Conservation (phyloP, 2,888 invertebrate species). For the Drosophila niveifrons region DNA sequence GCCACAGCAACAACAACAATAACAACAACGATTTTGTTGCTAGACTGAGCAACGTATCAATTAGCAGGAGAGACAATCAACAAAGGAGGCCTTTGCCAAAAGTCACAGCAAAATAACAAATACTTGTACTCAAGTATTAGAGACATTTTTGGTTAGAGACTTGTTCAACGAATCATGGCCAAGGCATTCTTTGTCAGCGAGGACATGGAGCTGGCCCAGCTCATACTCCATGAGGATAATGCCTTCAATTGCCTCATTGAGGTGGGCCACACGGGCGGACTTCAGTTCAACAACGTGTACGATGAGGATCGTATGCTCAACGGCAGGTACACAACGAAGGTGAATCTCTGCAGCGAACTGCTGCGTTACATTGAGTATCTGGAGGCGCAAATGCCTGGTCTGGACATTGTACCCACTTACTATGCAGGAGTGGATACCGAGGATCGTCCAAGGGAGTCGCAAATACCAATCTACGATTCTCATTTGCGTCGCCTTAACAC, state of each 20-base stretch:
- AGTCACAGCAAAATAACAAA: constrained; percentile 22
- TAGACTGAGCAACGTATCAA: constrained; percentile 60
- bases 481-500: constrained; percentile 48
- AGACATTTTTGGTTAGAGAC: background rate
- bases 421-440: constrained; percentile 67
- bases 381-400: constrained; percentile 51
- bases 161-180: constrained; percentile 24
- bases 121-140: constrained; percentile 1
- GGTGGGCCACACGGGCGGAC: constrained; percentile 75
- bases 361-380: constrained; percentile 64
- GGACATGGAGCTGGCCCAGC: constrained; percentile 78
- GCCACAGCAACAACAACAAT: constrained; percentile 24
- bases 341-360: constrained; percentile 71
- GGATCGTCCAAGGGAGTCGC: constrained; percentile 62
- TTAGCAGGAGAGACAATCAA: constrained; percentile 56
- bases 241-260: constrained; percentile 80
- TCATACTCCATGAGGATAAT: constrained; percentile 78
- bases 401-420: constrained; percentile 48
- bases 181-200: constrained; percentile 83
- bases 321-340: constrained; percentile 58
- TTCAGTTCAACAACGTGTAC: constrained; percentile 79
- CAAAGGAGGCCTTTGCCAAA: constrained; percentile 14
- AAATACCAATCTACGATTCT: constrained; percentile 57
- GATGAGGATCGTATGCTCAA: constrained; percentile 63
- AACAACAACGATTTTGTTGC: constrained; percentile 10